Evolutionary conservation across 2,888 invertebrate genomes (phyloP).

Genomic region (Lumbricus terrestris): DNA sequence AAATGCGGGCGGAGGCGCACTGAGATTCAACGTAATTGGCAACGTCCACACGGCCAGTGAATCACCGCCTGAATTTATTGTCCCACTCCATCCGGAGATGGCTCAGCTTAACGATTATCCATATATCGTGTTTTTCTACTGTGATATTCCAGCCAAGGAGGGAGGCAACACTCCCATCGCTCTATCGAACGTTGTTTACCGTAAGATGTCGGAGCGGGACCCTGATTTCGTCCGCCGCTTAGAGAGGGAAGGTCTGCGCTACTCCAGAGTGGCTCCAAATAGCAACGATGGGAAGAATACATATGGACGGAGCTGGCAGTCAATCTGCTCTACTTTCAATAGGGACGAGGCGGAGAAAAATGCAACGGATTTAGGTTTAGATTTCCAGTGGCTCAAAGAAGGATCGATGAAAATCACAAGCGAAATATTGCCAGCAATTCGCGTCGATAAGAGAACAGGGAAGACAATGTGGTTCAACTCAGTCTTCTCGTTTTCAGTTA

Average conservation of each 20-base stretch:
- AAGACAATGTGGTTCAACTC: background rate
- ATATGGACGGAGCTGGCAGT: constrained; percentile 48
- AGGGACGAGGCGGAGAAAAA: background rate
- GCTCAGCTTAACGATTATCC: background rate
- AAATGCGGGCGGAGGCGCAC: too few relatives aligned
- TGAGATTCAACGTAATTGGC: background rate
- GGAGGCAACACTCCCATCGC: constrained; percentile 47
- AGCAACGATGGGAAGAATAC: constrained; percentile 45
- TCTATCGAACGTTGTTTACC: constrained; percentile 43
- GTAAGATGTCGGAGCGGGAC: constrained; percentile 37
- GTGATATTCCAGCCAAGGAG: constrained; percentile 40
- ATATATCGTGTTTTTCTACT: constrained; percentile 44
- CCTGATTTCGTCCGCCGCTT: constrained; percentile 42
- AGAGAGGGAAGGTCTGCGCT: constrained; percentile 41
- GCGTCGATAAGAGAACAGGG: background rate
- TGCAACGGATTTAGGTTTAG: background rate
- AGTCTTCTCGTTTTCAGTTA: background rate
- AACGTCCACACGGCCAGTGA: constrained; percentile 4
- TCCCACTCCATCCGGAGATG: background rate
- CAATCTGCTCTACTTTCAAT: constrained; percentile 37
- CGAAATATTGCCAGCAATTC: background rate
- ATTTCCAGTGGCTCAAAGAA: background rate
- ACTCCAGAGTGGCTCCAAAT: constrained; percentile 42
- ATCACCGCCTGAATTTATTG: background rate
- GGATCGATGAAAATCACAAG: background rate